Evolutionary conservation across 2,113 vertebrate species (phyloP).

Genomic region (Gopherus evgoodei): DNA sequence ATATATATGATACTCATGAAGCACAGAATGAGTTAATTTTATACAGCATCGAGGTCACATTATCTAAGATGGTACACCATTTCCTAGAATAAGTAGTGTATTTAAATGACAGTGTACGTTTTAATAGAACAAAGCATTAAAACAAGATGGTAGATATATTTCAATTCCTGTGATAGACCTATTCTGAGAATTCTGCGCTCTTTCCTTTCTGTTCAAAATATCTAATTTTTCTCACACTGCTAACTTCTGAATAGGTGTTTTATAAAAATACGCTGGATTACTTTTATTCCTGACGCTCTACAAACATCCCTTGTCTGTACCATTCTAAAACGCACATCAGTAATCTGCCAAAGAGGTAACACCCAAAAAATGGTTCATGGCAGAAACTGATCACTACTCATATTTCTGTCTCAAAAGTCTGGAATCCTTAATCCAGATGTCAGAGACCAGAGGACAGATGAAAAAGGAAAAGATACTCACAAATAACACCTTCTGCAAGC

Average conservation of each 20-base stretch:
- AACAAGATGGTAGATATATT: slow-evolving; percentile 62
- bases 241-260: background rate
- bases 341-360: slow-evolving; percentile 53
- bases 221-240: background rate
- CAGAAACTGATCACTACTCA: slow-evolving; percentile 70
- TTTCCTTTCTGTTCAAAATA: background rate
- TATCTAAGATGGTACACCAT: background rate
- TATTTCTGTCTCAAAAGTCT: slow-evolving; percentile 42
- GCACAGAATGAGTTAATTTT: background rate
- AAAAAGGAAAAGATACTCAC: slow-evolving; percentile 87
- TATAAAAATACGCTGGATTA: background rate
- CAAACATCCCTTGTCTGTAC: background rate
- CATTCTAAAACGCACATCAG: slow-evolving; percentile 10
- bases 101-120: background rate
- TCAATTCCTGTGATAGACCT: slow-evolving; percentile 31
- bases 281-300: background rate
- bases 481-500: slow-evolving; percentile 89
- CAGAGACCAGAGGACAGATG: slow-evolving; percentile 63
- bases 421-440: slow-evolving; percentile 68
- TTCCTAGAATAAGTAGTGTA: background rate
- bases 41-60: background rate
- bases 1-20: background rate
- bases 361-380: slow-evolving; percentile 71
- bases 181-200: slow-evolving; percentile 20
- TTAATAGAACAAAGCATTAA: slow-evolving; percentile 48